A percentile compares a stretch with the other conserved stretches of the same genome.
phyloP scores from a whole-genome alignment of 2,888 invertebrate genomes.

The Mimas tiliae region DNA sequence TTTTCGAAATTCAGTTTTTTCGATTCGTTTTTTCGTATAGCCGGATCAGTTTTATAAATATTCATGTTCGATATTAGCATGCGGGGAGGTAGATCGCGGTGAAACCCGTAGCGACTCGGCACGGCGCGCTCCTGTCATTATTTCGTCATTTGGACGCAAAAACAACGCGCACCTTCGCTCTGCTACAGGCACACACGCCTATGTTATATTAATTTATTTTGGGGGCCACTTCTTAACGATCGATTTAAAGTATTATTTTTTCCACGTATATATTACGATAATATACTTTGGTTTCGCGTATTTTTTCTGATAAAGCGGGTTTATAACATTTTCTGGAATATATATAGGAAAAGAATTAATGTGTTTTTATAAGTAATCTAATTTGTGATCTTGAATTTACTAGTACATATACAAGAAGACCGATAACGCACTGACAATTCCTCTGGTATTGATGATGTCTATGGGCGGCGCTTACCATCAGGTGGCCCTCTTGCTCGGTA shows the following conservation, averaged over 20 bases:
- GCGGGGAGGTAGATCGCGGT: conserved; percentile 61
- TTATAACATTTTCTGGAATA: background rate
- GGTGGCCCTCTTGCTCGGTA: too few relatives aligned
- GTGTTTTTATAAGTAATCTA: too few relatives aligned
- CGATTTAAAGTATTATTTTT: conserved; percentile 22
- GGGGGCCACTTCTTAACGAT: conserved; percentile 21
- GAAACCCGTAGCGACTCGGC: conserved; percentile 47
- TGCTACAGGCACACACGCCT: conserved; percentile 26
- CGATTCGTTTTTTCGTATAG: conserved; percentile 44
- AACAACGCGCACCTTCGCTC: conserved; percentile 67
- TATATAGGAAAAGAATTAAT: too few relatives aligned
- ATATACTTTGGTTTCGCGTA: background rate
- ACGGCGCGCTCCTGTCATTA: conserved; percentile 75
- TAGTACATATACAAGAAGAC: too few relatives aligned
- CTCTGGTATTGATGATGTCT: too few relatives aligned
- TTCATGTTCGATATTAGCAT: conserved; percentile 79
- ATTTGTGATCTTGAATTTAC: too few relatives aligned
- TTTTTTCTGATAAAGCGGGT: background rate
- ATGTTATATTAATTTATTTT: conserved; percentile 25
- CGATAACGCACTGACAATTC: too few relatives aligned
- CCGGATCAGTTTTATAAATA: conserved; percentile 78
- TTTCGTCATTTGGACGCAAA: conserved; percentile 79
- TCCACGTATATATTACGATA: conserved; percentile 17
- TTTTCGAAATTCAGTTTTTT: conserved; percentile 23
- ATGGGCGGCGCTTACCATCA: too few relatives aligned